Base-by-base conservation (phyloP, 2,113 vertebrate genomes). In the Struthio camelus region DNA sequence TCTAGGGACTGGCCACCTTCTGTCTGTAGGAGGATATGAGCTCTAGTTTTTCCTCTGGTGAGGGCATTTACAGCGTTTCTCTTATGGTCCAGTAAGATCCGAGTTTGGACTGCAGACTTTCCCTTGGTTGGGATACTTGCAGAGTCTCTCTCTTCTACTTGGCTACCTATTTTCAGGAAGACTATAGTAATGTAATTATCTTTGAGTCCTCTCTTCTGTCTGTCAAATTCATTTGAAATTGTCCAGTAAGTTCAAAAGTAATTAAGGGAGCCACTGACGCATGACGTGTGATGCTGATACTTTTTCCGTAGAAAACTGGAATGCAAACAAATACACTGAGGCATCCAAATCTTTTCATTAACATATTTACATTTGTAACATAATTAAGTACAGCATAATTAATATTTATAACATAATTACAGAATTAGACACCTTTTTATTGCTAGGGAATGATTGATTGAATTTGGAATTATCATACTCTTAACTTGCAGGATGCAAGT, bases 201-300 rank as follows among this genome's bases (percentile, higher is more conserved):
- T 90, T 69, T 92, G 83, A 96, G 67, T 90, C 71, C 76, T 90
- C 86, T 96, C 36, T 88, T 93, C 82, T 81, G n/a, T 86, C 90
- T 95, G 94, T 95, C 93, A 94, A 59, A 92, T 77, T 89, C 86
- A 80, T 85, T 96, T 95, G 83, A 92, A 95, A 94, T 83, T 96
- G 89, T 69, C 79, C 71, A 65, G 53, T 80, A 96, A 89, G 76
- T 96, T 90, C 42, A 65, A 83, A 90, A 92, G 66, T 96, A 95
- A 86, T 95, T 88, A 96, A 83, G 82, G 46, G 79, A 92, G 40
- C n/a, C 89, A 85, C 27, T 50, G 66, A 93, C 82, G 73, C 72
- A 53, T 9, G 58, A 70, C 92, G 67, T 20, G 62, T 82, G 76
- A 85, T 25, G 24, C 53, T 77, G 66, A 19, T 59, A 58, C 48